Base-by-base conservation (phyloP, 2,797 vertebrate genomes). In the Neostethus bicornis region DNA sequence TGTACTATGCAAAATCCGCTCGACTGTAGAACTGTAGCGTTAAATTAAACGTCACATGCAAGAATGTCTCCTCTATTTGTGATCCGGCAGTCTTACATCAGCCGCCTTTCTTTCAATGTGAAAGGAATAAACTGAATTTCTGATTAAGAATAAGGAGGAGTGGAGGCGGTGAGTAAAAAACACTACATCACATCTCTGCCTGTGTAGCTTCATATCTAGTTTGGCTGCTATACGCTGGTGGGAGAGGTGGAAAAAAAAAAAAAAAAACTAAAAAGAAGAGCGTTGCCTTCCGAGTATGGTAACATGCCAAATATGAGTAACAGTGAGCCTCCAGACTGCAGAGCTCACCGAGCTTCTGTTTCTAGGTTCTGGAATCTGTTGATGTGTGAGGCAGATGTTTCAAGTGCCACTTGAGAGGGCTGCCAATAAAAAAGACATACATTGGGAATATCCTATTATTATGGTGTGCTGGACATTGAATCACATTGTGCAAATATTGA, bases 81-180 rank as follows among this genome's bases (percentile, higher is more conserved):
- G 54, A 65, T 59, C 26, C 28, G 19, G 32, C 39, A 25, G 32
- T 73, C 65, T 69, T 69, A 44, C 28, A 70, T 69, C 62, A 63
- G 53, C 74, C 41, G 48, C 43, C 45, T 44, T 67, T 46, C 51
- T 58, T 44, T 14, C 29, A 71, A n/a, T 56, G 26, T 31, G 9
- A 69, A 39, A 62, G 19, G 42, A 32, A 52, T 45, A 46, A 63
- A 57, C 38, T 19, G 32, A 52, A 48, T 58, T 56, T 60, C 16
- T 50, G 57, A 46, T 51, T 44, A 39, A 49, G 58, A 42, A 68
- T 16, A 31, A 51, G 47, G 21, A 59, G 65, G 61, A 38, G 50
- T 44, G 59, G 61, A 78, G 69, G 74, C 28, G 11, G 21, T 32
- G 60, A 47, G 78, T 69, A 69, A 69, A 66, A 64, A 55, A 61